These are phyloP conservation scores for Penelope pileata DNA, from an alignment of 2,113 vertebrate genomes.

Conservation along the genomic window DNA sequence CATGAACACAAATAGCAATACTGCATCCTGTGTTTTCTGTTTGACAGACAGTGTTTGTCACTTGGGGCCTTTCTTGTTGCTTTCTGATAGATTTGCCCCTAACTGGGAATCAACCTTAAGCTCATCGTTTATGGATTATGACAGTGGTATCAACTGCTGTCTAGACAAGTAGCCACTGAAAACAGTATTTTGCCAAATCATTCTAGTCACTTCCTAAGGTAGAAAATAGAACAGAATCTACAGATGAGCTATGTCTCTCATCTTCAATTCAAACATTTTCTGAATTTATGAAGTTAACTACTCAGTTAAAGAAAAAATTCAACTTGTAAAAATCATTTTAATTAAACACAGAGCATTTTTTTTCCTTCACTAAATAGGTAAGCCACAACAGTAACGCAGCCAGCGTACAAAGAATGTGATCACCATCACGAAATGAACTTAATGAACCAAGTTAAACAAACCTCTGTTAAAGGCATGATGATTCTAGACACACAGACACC, in stretches of 20 bases:
- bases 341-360: not conserved
- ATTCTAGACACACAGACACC: not conserved
- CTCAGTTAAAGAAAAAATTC: not conserved
- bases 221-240: not conserved
- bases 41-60: not conserved
- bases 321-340: not conserved
- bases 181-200: not conserved
- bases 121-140: not conserved
- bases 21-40: not conserved
- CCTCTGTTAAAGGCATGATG: not conserved
- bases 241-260: not conserved
- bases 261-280: not conserved
- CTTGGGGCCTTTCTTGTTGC: not conserved
- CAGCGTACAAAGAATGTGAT: not conserved
- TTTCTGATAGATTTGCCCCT: not conserved
- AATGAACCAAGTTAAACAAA: slow-evolving; percentile 32
- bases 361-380: not conserved
- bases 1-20: not conserved
- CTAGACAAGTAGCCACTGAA: not conserved
- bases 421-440: not conserved
- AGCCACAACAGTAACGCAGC: not conserved
- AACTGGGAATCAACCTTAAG: not conserved
- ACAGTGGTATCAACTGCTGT: not conserved
- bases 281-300: not conserved
- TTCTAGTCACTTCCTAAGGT: not conserved